Conservation (phyloP, 1,140 invertebrate genomes). For the Dendroctonus valens region DNA sequence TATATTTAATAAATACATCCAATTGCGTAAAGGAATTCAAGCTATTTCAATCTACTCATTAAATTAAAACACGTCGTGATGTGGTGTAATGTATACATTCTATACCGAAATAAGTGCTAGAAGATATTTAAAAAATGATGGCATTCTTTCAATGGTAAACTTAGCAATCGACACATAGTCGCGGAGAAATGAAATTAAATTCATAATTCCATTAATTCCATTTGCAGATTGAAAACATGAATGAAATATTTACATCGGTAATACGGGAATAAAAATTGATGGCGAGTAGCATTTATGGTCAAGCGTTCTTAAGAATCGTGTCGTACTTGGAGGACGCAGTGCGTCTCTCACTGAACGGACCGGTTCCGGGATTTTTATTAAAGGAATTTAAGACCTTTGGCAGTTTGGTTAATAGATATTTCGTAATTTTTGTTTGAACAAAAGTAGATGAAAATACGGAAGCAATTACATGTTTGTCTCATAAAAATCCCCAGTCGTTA, state of each 20-base stretch:
- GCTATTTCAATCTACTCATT: too few species aligned
- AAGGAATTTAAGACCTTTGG: neutral
- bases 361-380: slow-evolving; percentile 8
- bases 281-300: slow-evolving; percentile 16
- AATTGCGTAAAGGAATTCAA: too few species aligned
- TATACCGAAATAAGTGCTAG: too few species aligned
- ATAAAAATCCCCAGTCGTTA: too few species aligned
- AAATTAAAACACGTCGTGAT: too few species aligned
- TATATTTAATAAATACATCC: too few species aligned
- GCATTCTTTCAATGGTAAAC: neutral
- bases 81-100: too few species aligned
- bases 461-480: too few species aligned
- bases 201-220: slow-evolving; percentile 15
- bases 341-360: slow-evolving; percentile 5
- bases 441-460: too few species aligned
- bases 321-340: slow-evolving; percentile 5
- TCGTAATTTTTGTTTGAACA: too few species aligned
- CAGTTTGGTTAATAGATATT: too few species aligned
- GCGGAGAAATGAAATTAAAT: slow-evolving; percentile 4
- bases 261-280: slow-evolving; percentile 19
- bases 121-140: neutral
- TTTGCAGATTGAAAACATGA: slow-evolving; percentile 8
- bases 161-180: slow-evolving; percentile 1
- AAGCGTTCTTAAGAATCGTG: slow-evolving; percentile 1
- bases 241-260: slow-evolving; percentile 15